These are phyloP conservation scores for Drosophila algonquin DNA, from an alignment of 2,888 invertebrate genomes.

Conservation along the genomic window DNA sequence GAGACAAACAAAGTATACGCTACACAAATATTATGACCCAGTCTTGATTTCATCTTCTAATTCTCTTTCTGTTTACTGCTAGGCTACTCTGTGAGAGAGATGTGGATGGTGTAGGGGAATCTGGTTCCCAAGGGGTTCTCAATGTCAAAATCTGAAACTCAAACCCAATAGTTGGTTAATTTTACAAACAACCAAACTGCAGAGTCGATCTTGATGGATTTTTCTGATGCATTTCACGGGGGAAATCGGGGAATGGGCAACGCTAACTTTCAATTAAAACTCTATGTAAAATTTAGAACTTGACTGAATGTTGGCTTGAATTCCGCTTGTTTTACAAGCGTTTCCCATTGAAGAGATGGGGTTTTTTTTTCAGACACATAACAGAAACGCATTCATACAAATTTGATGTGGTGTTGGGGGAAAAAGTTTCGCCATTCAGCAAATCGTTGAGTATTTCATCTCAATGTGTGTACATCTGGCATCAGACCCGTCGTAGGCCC, in stretches of 20 bases:
- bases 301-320: not conserved
- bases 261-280: slow-evolving; percentile 54
- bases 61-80: not conserved
- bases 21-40: slow-evolving; percentile 35
- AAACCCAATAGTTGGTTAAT: not conserved
- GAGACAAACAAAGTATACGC: slow-evolving; percentile 16
- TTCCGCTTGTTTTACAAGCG: slow-evolving; percentile 10
- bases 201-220: not conserved
- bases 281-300: slow-evolving; percentile 52
- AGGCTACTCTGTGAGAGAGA: not conserved
- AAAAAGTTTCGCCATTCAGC: slow-evolving; percentile 15
- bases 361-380: slow-evolving; percentile 9
- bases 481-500: not conserved
- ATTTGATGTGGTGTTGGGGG: slow-evolving; percentile 26
- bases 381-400: slow-evolving; percentile 28
- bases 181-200: not conserved
- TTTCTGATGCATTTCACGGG: not conserved
- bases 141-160: not conserved
- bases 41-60: slow-evolving; percentile 34
- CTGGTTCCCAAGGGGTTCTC: too few species aligned
- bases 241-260: not conserved
- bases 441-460: slow-evolving; percentile 12
- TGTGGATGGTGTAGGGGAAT: too few species aligned
- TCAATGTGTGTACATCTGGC: slow-evolving; percentile 5
- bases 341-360: not conserved